Base-by-base conservation (phyloP, 2,888 invertebrate species). In the Noctua janthe region DNA sequence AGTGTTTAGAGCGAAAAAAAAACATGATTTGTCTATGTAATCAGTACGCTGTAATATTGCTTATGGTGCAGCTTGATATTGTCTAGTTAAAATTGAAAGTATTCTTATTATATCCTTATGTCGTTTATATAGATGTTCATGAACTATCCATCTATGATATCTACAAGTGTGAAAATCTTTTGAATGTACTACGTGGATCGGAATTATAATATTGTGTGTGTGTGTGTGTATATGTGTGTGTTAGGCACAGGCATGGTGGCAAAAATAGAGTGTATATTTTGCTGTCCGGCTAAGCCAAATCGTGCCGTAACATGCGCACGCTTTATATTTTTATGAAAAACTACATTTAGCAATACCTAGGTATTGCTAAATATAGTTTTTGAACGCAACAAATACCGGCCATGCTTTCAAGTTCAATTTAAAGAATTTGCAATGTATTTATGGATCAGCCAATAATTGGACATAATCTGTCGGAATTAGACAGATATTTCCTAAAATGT, bases 31-130 rank as follows among this genome's bases (percentile, higher is more conserved):
- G 71, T 66, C 76, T 70, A 56, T 73, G 74, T 73, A 75, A 75
- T 67, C n/a, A 7, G 39, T 75, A 56, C 17, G 84, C 86, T 85
- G 79, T 85, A 86, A 69, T 51, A 74, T 80, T 62, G 79, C 79
- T 85, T 86, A 39, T 29, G 49, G 62, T 75, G 70, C 83, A 78
- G 84, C 77, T 87, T 84, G 67, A 59, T 59, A 49, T 76, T 66
- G 49, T 76, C 49, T 78, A 73, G 54, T 74, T 71, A 64, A 76
- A 73, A 74, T 71, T 85, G 6, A 82, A 86, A 76, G 67, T 85
- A 73, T 78, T 75, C 75, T 59, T 66, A 76, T 71, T 49, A 51
- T 76, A 75, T n/a, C 13, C 43, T 43, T 76, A 29, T 64, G 47
- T 79, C 74, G 69, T 85, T 66, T 64, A 23, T 66, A 47, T 62